Conservation (phyloP, 2,888 invertebrate species). For the Danaus chrysippus region DNA sequence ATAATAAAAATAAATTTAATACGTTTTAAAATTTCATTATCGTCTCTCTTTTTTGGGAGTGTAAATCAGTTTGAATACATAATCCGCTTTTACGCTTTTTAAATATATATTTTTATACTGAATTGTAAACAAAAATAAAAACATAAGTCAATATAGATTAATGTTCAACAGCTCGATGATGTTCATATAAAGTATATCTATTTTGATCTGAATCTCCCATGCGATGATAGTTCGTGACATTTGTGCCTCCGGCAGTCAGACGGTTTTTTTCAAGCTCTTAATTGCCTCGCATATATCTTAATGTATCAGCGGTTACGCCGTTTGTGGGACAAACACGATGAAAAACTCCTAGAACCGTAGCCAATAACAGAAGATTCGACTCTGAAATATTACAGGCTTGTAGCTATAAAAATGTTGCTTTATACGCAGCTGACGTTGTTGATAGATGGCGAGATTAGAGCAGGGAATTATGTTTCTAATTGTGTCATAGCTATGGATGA, state of each 20-base stretch:
- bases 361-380: constrained; percentile 47
- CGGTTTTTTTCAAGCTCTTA: constrained; percentile 62
- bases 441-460: constrained; percentile 9
- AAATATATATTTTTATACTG: not conserved
- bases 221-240: constrained; percentile 60
- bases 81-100: not conserved
- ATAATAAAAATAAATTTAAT: too few species aligned
- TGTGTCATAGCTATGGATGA: constrained; percentile 9
- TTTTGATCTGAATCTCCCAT: constrained; percentile 61
- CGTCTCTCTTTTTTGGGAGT: too few species aligned
- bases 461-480: constrained; percentile 23
- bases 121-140: not conserved
- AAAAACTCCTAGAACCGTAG: constrained; percentile 43
- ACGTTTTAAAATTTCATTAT: too few species aligned
- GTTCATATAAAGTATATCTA: constrained; percentile 38
- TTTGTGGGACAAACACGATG: constrained; percentile 41
- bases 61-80: too few species aligned
- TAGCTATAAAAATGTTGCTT: constrained; percentile 49
- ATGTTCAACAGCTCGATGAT: constrained; percentile 45
- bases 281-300: constrained; percentile 62
- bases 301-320: constrained; percentile 38
- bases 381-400: constrained; percentile 48
- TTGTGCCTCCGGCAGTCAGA: constrained; percentile 42
- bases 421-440: constrained; percentile 33
- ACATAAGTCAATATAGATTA: not conserved